Base-by-base conservation (phyloP, 2,797 vertebrate species). In the Gambusia yucatana region DNA sequence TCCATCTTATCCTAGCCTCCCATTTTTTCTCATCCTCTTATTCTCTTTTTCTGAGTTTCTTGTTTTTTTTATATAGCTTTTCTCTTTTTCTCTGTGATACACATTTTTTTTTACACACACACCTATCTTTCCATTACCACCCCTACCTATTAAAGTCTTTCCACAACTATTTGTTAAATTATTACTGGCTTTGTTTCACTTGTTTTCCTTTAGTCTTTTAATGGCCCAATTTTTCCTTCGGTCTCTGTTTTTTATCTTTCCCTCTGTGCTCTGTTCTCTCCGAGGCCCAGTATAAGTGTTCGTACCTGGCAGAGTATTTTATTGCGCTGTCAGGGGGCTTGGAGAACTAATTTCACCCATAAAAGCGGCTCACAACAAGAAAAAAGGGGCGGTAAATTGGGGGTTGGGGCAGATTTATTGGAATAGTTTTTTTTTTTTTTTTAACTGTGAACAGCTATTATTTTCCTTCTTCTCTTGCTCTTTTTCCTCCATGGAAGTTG, bases 301-400 rank as follows among this genome's bases (percentile, higher is more conserved):
- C 83, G 79, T 93, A 92, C 91, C 93, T 95, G 93, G 93, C 93
- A 92, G 79, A 65, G 81, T 82, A 72, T 94, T 95, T 94, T 94
- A 95, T 93, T 89, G 87, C 75, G 57, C 92, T 93, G 94, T 94
- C 92, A 87, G 90, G 86, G 88, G 90, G 75, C 86, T 85, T 92
- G 86, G 88, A 86, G 86, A 85, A 91, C 91, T 92, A 90, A 93
- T 95, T 95, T 94, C 79, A 57, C 70, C 87, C 84, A 90, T 95
- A 93, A 93, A 94, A 92, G 73, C 87, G 77, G 83, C 89, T 93
- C 83, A 46, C 91, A 93, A 92, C 82, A 92, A 93, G 89, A 89
- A 90, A 90, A 94, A 89, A 82, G 88, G 73, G 83, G 86, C 52
- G 85, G 87, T 76, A 80, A 79, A 85, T 48, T 79, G 83, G 84